These are phyloP conservation scores for Pardalotus punctatus DNA, from an alignment of 2,113 vertebrate genomes.

Conservation along the genomic window DNA sequence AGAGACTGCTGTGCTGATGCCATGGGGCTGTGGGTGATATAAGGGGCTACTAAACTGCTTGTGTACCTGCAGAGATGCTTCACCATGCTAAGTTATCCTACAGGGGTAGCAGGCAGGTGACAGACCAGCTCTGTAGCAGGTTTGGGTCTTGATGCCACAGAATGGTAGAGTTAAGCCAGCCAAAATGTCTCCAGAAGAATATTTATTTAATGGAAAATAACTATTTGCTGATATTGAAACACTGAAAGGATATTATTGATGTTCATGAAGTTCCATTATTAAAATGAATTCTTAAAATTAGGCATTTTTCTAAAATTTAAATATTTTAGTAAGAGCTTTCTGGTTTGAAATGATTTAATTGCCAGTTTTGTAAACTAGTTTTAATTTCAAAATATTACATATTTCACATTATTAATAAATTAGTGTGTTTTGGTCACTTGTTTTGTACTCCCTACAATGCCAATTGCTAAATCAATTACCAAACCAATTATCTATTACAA, in stretches of 20 bases:
- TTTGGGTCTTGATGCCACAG: background rate
- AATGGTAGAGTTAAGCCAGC: background rate
- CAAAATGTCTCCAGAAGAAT: background rate
- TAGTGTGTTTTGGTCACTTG: background rate
- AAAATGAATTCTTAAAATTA: background rate
- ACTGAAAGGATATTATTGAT: background rate
- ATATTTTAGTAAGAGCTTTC: background rate
- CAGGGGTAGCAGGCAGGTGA: background rate
- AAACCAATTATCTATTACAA: constrained; percentile 52
- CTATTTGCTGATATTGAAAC: background rate
- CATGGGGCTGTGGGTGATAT: background rate
- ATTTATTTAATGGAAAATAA: background rate
- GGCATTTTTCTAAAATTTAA: background rate
- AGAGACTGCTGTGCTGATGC: background rate
- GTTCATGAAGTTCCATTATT: background rate
- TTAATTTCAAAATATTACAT: background rate
- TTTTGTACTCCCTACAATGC: background rate
- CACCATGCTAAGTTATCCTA: rapidly evolving
- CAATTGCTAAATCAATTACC: constrained; percentile 42
- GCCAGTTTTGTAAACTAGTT: background rate
- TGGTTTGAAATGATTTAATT: background rate
- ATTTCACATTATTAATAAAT: background rate
- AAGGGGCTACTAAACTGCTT: background rate
- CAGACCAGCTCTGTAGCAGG: background rate
- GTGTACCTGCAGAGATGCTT: background rate